Evolutionary conservation across 1,140 invertebrate genomes (phyloP).

Genomic region (Apis dorsata): DNA sequence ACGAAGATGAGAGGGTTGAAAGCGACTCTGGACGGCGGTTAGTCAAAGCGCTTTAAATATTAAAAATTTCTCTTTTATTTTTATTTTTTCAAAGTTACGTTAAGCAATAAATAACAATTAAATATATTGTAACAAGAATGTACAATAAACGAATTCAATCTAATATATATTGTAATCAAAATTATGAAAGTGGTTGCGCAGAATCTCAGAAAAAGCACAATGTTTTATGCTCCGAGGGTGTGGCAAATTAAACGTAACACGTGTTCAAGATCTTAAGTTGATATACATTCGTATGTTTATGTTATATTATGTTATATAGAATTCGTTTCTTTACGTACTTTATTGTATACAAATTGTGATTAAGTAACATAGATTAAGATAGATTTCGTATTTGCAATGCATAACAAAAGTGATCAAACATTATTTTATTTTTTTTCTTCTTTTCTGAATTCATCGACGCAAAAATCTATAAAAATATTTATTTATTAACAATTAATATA

Average conservation of each 20-base stretch:
- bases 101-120: neutral
- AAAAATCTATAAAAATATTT: neutral
- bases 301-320: neutral
- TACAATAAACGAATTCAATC: neutral
- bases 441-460: neutral
- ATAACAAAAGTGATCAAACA: neutral
- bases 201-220: neutral
- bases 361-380: neutral
- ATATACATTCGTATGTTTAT: neutral
- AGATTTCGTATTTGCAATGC: too few relatives aligned
- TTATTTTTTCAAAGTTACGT: neutral
- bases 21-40: neutral
- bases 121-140: neutral
- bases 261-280: neutral
- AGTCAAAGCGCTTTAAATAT: neutral
- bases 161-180: neutral
- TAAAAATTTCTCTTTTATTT: neutral
- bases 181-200: neutral
- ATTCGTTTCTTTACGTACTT: neutral
- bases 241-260: constrained; percentile 46
- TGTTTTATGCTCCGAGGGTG: constrained; percentile 30
- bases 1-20: neutral
- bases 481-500: neutral
- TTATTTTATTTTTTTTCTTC: neutral
- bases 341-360: neutral